These are phyloP conservation scores for Epistrophe eligans DNA, from an alignment of 2,888 invertebrate species.

Conservation along the genomic window DNA sequence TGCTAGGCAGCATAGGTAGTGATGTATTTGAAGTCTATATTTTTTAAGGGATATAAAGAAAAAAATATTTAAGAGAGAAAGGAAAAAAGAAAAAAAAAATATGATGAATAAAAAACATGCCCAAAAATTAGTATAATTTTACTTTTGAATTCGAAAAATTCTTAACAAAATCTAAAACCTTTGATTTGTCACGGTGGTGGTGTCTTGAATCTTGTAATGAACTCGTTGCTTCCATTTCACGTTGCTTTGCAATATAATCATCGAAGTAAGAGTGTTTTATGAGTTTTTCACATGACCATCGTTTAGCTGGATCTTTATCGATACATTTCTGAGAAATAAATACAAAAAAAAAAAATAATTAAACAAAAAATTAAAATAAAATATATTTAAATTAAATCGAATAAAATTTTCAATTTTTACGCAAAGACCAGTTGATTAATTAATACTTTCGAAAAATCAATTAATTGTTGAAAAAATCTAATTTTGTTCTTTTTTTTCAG, in stretches of 20 bases:
- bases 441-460: no score
- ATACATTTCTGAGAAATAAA: conserved; percentile 91
- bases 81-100: conserved; percentile 5
- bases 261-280: conserved; percentile 96
- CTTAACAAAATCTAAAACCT: conserved; percentile 84
- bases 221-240: conserved; percentile 85
- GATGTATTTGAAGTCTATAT: conserved; percentile 83
- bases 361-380: no score
- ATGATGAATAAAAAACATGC: conserved; percentile 47
- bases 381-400: no score
- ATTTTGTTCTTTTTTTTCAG: no score
- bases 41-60: not conserved
- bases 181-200: conserved; percentile 87
- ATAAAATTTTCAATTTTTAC: no score
- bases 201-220: conserved; percentile 79
- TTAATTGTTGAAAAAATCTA: no score
- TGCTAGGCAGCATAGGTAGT: conserved; percentile 83
- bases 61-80: not conserved
- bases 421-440: no score
- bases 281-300: conserved; percentile 96
- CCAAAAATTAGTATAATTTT: conserved; percentile 37
- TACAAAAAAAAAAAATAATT: conserved; percentile 17
- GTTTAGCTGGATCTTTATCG: conserved; percentile 95
- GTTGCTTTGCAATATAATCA: conserved; percentile 92
- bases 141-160: conserved; percentile 69